phyloP scores from a whole-genome alignment of 2,113 vertebrate species.

The Oophaga pumilio region DNA sequence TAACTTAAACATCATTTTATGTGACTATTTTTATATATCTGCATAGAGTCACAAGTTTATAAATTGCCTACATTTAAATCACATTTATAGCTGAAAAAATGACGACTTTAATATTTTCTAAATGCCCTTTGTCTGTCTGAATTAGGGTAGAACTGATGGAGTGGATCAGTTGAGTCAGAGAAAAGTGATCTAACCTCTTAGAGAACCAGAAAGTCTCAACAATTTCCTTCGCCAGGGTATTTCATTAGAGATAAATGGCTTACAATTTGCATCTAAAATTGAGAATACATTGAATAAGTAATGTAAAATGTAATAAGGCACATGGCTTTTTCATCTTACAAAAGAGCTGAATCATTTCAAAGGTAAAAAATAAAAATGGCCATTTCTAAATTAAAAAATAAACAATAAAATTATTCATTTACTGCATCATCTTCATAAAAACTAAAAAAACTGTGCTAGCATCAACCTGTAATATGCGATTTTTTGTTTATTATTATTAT shows the following conservation, averaged over 20 bases:
- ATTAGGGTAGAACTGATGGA: slow-evolving; percentile 79
- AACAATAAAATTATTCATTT: not conserved
- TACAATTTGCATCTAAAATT: slow-evolving; percentile 86
- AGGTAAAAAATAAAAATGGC: slow-evolving; percentile 24
- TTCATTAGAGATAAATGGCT: slow-evolving; percentile 83
- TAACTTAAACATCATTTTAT: slow-evolving; percentile 77
- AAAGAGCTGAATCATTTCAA: slow-evolving; percentile 47
- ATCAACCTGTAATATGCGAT: no score
- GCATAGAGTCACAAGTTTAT: slow-evolving; percentile 61
- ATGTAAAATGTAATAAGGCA: slow-evolving; percentile 79
- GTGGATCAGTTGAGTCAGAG: slow-evolving; percentile 60
- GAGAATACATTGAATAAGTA: slow-evolving; percentile 65
- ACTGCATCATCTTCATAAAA: not conserved
- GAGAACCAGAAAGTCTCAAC: slow-evolving; percentile 84
- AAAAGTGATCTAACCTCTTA: slow-evolving; percentile 70
- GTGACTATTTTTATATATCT: slow-evolving; percentile 77
- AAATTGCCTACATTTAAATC: slow-evolving; percentile 78
- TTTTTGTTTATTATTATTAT: no score
- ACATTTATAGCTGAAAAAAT: slow-evolving; percentile 66
- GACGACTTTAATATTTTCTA: slow-evolving; percentile 77
- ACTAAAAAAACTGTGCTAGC: no score
- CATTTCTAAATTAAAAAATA: slow-evolving; percentile 10
- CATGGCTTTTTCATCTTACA: slow-evolving; percentile 65
- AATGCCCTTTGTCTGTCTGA: slow-evolving; percentile 79
- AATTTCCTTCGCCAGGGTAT: slow-evolving; percentile 84